phyloP scores from a whole-genome alignment of 2,113 vertebrate species.

The Tupaia chinensis region DNA sequence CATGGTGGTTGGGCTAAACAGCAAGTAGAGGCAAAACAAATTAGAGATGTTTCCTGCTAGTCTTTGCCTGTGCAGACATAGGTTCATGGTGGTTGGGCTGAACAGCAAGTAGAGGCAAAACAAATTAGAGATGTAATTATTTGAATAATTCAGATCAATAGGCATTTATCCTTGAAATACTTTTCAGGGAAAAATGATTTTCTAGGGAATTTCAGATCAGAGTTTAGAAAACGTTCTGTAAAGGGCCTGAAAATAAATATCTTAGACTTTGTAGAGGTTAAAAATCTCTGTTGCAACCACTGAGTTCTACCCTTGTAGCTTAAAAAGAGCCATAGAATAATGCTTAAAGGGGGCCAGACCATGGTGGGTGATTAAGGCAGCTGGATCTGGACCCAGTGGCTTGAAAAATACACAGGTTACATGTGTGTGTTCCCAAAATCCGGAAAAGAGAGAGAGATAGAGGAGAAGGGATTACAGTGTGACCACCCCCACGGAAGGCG shows the following conservation, averaged over 20 bases:
- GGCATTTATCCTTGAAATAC: conserved; percentile 20
- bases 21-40: background rate
- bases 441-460: too few species aligned
- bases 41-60: background rate
- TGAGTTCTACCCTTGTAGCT: background rate
- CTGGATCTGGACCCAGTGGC: too few species aligned
- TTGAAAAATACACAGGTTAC: too few species aligned
- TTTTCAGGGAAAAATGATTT: conserved; percentile 54
- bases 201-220: conserved; percentile 12
- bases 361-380: too few species aligned
- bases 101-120: conserved; percentile 4
- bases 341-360: background rate
- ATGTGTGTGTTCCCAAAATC: too few species aligned
- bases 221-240: background rate
- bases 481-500: too few species aligned
- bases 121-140: conserved; percentile 17
- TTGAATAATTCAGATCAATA: conserved; percentile 48
- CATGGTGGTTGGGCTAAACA: conserved; percentile 9
- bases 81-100: background rate
- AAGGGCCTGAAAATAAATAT: conserved; percentile 10
- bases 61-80: background rate
- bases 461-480: too few species aligned
- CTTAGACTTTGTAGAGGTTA: background rate
- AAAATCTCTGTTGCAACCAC: background rate
- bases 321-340: background rate